These are phyloP conservation scores for Scaptomyza montana DNA, from an alignment of 1,140 invertebrate species.

Conservation along the genomic window DNA sequence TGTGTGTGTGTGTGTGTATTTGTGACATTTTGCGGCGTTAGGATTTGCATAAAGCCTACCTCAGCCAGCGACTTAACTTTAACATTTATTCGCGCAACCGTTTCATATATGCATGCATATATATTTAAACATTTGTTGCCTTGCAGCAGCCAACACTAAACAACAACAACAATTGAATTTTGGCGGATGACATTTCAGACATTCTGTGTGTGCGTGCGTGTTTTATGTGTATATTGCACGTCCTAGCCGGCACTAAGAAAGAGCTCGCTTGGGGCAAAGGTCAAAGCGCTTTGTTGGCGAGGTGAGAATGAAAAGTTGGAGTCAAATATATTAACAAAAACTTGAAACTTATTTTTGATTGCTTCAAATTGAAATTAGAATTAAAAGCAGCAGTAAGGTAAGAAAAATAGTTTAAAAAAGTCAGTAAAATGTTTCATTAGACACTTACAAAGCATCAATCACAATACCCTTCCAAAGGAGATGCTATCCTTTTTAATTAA, in stretches of 20 bases:
- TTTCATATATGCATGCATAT: slow-evolving; percentile 44
- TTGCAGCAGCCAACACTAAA: slow-evolving; percentile 23
- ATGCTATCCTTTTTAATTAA: slow-evolving; percentile 2
- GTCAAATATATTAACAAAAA: background rate
- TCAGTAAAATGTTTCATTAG: too few relatives aligned
- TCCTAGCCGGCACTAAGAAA: background rate
- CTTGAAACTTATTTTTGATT: too few relatives aligned
- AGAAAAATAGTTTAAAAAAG: too few relatives aligned
- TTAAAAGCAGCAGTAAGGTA: too few relatives aligned
- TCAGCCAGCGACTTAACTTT: slow-evolving; percentile 63
- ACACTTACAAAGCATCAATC: background rate
- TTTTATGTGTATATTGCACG: background rate
- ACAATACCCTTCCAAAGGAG: background rate
- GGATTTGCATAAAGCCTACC: slow-evolving; percentile 77
- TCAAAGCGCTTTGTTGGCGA: slow-evolving; percentile 48
- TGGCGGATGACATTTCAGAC: background rate
- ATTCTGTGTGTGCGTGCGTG: background rate
- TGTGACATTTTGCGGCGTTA: slow-evolving; percentile 50
- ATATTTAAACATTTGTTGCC: slow-evolving; percentile 51
- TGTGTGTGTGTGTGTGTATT: slow-evolving; percentile 41
- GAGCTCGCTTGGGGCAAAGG: slow-evolving; percentile 37
- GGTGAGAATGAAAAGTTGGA: slow-evolving; percentile 1
- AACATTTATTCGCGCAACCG: slow-evolving; percentile 55
- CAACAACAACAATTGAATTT: slow-evolving; percentile 18
- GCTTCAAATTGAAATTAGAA: too few relatives aligned